Evolutionary conservation across 2,888 invertebrate species (phyloP), one percentile per base, ranked within the genome.

Genomic region (Papilio elwesi): DNA sequence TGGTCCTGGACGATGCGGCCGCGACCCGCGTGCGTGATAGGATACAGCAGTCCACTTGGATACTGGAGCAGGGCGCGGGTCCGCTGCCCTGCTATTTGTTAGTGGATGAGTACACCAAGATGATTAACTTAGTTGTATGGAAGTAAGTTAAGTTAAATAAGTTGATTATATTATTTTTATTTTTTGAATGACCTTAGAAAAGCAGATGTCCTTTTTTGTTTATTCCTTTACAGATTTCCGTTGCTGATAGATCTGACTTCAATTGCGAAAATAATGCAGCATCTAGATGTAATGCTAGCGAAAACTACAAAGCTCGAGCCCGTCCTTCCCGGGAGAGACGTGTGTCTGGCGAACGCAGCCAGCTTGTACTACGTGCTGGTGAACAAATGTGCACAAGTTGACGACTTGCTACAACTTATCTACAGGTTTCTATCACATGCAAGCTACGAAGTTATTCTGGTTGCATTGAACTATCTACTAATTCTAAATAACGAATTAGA

Each of bases 91-190:
- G 91, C 75, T 91, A 87, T 71, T 47, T 87, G 7, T 74, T 90
- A 5, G 81, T 84, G 0, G 89, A 91, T 72, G 89, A 90, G 52
- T 89, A 87, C 72, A 75, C 85, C 4, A 85, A 87, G 68, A 77
- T 90, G 69, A 15, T 90, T 48, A 85, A 88, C 71, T 75, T 88
- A n/a, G 62, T 90, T 8, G 15, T 89, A 2, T 84, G 83, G 82
- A 88, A 82, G 92, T 91, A 70, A 80, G 84, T 77, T 91, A 70
- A 80, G 84, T 77, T 26, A 16, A 47, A 51, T 63, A 65, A 68
- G 9, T 36, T 6, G 49, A n/a, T 36, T 55, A 59, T 52, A 59
- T 47, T 64, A 48, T n/a, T n/a, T 51, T 38, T 26, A n/a, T n/a
- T n/a, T n/a, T n/a, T n/a, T n/a, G n/a, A n/a, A n/a, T n/a, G n/a